A percentile compares a stretch with the other conserved stretches of the same genome.
Evolutionary conservation across 2,888 invertebrate genomes (phyloP).

Genomic region (Acleris literana): DNA sequence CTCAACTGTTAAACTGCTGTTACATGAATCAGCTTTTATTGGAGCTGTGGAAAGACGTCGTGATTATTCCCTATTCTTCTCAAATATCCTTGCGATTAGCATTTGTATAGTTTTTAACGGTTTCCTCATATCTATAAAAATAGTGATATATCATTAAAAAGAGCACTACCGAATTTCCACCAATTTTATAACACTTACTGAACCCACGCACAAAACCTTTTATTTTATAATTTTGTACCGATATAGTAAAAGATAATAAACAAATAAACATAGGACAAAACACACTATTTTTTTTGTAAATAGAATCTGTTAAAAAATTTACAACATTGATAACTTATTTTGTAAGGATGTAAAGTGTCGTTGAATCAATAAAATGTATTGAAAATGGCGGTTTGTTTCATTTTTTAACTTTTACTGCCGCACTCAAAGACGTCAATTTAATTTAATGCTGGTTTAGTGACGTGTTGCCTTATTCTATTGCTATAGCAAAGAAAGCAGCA

Average conservation of each 20-base stretch:
- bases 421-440: too few species aligned
- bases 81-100: too few species aligned
- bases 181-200: neutral
- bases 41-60: too few species aligned
- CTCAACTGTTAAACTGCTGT: too few species aligned
- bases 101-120: too few species aligned
- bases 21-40: too few species aligned
- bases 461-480: too few species aligned
- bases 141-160: too few species aligned
- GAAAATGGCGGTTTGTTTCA: constrained; percentile 20
- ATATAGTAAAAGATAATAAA: constrained; percentile 10
- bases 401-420: constrained; percentile 13
- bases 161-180: neutral
- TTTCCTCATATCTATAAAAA: too few species aligned
- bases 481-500: too few species aligned
- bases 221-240: constrained; percentile 31
- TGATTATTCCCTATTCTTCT: too few species aligned
- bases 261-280: constrained; percentile 20
- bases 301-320: constrained; percentile 38
- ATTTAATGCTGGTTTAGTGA: too few species aligned
- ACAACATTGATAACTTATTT: constrained; percentile 43
- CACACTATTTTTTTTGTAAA: constrained; percentile 35
- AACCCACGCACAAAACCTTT: constrained; percentile 24
- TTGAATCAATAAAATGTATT: constrained; percentile 40
- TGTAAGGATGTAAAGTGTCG: constrained; percentile 42